phyloP scores from a whole-genome alignment of 2,888 invertebrate genomes.

The Pollenia labialis region DNA sequence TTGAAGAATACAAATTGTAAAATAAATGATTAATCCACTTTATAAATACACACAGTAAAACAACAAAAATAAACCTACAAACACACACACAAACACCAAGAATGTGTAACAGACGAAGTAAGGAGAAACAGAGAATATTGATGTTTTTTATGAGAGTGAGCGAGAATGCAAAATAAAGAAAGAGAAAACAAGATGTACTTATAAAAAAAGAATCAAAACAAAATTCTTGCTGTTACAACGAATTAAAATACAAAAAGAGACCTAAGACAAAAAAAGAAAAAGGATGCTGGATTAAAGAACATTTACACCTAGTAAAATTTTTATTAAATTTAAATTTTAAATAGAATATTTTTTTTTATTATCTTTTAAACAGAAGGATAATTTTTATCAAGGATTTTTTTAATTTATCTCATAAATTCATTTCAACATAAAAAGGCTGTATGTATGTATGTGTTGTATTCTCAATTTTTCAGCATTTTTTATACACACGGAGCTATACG shows the following conservation, averaged over 20 bases:
- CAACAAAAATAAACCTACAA: constrained; percentile 27
- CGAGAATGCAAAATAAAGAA: constrained; percentile 31
- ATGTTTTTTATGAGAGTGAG: constrained; percentile 22
- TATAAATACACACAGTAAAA: constrained; percentile 58
- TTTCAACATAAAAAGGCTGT: background rate
- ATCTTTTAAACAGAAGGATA: background rate
- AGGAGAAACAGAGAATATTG: constrained; percentile 48
- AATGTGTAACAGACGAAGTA: constrained; percentile 48
- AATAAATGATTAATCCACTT: constrained; percentile 70
- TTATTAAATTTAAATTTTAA: background rate
- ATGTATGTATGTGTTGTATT: background rate
- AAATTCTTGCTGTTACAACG: constrained; percentile 63
- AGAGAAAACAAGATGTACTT: constrained; percentile 63
- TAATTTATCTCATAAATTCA: background rate
- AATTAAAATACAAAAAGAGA: constrained; percentile 20
- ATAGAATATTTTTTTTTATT: background rate
- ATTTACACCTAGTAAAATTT: background rate
- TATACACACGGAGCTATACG: constrained; percentile 13
- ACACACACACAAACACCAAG: constrained; percentile 1
- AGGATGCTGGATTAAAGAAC: constrained; percentile 38
- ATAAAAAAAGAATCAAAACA: constrained; percentile 70
- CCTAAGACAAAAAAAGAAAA: constrained; percentile 14
- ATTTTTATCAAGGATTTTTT: background rate
- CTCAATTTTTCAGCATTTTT: background rate
- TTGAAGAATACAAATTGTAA: constrained; percentile 66